phyloP scores from a whole-genome alignment of 2,888 invertebrate genomes.

The Caenorhabditis zanzibari region DNA sequence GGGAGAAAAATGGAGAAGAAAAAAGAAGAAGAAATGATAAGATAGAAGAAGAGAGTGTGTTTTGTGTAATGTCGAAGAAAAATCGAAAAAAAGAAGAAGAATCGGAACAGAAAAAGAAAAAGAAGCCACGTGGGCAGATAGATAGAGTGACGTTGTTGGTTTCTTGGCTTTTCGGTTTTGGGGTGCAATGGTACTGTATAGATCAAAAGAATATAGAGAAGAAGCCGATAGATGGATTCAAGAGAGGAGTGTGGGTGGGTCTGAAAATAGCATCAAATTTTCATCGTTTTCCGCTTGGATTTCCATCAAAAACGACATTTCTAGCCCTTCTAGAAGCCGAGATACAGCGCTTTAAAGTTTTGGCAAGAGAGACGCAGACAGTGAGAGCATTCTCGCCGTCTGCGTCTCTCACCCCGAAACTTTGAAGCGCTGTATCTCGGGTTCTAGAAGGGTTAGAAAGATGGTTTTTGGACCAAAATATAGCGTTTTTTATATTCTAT shows the following conservation, averaged over 20 bases:
- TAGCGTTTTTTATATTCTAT: no score
- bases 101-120: constrained; percentile 1
- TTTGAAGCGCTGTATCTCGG: not conserved
- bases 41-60: not conserved
- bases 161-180: not conserved
- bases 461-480: no score
- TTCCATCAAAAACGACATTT: not conserved
- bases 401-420: not conserved
- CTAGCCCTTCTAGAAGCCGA: not conserved
- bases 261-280: no score
- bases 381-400: not conserved
- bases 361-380: not conserved
- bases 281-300: not conserved
- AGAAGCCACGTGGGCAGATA: constrained; percentile 14
- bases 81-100: not conserved
- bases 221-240: not conserved
- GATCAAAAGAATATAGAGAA: constrained; percentile 2
- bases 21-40: not conserved
- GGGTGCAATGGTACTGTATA: no score
- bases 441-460: no score
- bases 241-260: no score
- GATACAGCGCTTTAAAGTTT: not conserved
- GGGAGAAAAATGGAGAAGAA: not conserved
- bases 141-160: constrained; percentile 20
- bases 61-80: not conserved